Evolutionary conservation across 1,140 invertebrate species (phyloP), one percentile per base, ranked within the genome.

Genomic region (Caerostris extrusa): DNA sequence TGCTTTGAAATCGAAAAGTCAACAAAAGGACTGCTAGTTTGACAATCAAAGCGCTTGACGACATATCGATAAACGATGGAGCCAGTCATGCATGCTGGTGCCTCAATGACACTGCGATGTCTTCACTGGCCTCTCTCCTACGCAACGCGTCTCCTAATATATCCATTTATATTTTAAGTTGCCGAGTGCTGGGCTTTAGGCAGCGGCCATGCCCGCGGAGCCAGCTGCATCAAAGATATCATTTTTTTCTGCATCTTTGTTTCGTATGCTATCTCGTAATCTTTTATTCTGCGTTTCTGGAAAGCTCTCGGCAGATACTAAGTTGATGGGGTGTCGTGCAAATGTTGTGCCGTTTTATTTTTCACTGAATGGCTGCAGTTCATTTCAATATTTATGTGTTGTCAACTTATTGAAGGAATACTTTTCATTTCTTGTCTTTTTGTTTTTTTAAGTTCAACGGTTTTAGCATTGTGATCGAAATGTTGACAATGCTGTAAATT

Each of bases 41-140:
- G 61, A 89, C 64, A 71, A 57, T 89, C 87, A 89, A 53, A 89
- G 19, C 19, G 19, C 10, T 19, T 56, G 56, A 56, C n/a, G n/a
- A 58, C n/a, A 14, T 17, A 56, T 83, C 34, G 64, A 89, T 89
- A 50, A 60, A 89, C 56, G 87, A 89, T 89, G 87, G 7, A 61
- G 14, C 17, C 71, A n/a, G 87, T 89, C 87, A 61, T 5, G 17
- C n/a, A 19, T 64, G 57, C 67, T 12, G 10, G 87, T 19, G 53
- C 14, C 6, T n/a, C 53, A 34, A 53, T 19, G 87, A 89, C n/a
- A 89, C 71, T 55, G 19, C 34, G 55, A 12, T 71, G 55, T 69
- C 53, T 14, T 69, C 60, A 50, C 34, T 64, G n/a, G n/a, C 50
- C 87, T 19, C 71, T 64, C 85, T 56, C 53, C n/a, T 87, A 17